phyloP scores from a whole-genome alignment of 2,797 vertebrate species.

The Adelosebastes latens region DNA sequence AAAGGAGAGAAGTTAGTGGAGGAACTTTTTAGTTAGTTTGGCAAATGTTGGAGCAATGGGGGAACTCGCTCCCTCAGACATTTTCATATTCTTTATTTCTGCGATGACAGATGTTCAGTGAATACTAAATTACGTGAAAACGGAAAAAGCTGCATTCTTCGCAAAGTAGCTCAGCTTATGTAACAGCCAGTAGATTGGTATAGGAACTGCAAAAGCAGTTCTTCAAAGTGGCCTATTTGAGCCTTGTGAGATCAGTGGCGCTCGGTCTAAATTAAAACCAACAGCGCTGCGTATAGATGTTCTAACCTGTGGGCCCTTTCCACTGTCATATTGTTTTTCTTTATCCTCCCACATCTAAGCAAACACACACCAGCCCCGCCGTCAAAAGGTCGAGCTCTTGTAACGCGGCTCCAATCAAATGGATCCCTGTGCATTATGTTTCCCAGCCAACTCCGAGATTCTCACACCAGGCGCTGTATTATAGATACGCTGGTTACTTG shows the following conservation, averaged over 20 bases:
- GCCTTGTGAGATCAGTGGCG: conserved; percentile 39
- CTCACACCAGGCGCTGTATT: conserved; percentile 25
- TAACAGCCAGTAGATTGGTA: conserved; percentile 28
- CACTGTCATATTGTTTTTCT: conserved; percentile 49
- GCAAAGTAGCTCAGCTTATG: conserved; percentile 37
- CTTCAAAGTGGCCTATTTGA: conserved; percentile 60
- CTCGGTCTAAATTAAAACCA: conserved; percentile 58
- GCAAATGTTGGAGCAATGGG: conserved; percentile 24
- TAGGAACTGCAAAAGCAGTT: conserved; percentile 20
- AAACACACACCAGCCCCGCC: conserved; percentile 24
- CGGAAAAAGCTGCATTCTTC: background rate
- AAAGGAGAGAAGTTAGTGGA: conserved; percentile 56
- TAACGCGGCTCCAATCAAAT: conserved; percentile 36
- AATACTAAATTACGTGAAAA: conserved; percentile 34
- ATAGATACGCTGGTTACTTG: conserved; percentile 44
- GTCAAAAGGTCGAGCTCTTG: conserved; percentile 22
- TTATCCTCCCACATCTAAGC: conserved; percentile 48
- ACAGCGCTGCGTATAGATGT: conserved; percentile 20
- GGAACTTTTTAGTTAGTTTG: conserved; percentile 41
- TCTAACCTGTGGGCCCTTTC: conserved; percentile 37
- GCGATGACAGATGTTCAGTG: conserved; percentile 10
- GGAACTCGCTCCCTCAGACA: conserved; percentile 26
- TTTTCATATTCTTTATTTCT: conserved; percentile 3
- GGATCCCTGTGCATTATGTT: conserved; percentile 30
- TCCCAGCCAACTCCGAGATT: conserved; percentile 12